Conservation (phyloP, 2,888 invertebrate genomes). For the Acanthosoma haemorrhoidale region DNA sequence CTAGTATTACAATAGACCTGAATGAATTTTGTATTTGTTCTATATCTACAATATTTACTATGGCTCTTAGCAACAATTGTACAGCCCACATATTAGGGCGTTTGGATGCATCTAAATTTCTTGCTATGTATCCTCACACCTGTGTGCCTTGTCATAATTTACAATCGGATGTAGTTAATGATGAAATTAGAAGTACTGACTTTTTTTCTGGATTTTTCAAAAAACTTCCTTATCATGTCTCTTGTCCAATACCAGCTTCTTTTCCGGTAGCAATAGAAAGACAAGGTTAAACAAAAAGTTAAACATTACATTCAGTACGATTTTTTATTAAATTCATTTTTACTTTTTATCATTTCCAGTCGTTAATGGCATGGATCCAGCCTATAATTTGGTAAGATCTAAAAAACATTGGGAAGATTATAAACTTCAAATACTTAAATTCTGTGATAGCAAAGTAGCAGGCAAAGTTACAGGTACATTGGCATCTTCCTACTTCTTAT, state of each 20-base stretch:
- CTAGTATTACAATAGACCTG: too few species aligned
- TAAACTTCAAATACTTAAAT: slow-evolving; percentile 9
- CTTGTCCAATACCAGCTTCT: slow-evolving; percentile 6
- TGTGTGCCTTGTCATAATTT: slow-evolving; percentile 20
- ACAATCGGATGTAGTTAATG: neutral
- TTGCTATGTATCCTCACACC: neutral
- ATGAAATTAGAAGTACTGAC: neutral
- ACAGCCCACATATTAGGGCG: neutral
- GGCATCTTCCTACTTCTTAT: too few species aligned
- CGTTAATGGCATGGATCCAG: slow-evolving; percentile 13
- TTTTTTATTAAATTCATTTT: neutral
- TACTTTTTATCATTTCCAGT: neutral
- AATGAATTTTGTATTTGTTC: neutral
- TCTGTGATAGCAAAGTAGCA: neutral
- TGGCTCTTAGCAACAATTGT: slow-evolving; percentile 1
- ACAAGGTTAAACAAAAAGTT: too few species aligned
- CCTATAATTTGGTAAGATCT: neutral
- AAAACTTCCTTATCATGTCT: neutral
- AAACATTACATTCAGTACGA: neutral
- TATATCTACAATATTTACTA: too few species aligned
- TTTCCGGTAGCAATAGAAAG: neutral
- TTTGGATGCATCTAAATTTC: neutral
- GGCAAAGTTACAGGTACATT: too few species aligned
- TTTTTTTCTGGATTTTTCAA: neutral
- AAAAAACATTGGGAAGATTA: slow-evolving; percentile 13